These are phyloP conservation scores for Megaleporinus macrocephalus DNA, from an alignment of 2,113 vertebrate genomes.

Conservation along the genomic window DNA sequence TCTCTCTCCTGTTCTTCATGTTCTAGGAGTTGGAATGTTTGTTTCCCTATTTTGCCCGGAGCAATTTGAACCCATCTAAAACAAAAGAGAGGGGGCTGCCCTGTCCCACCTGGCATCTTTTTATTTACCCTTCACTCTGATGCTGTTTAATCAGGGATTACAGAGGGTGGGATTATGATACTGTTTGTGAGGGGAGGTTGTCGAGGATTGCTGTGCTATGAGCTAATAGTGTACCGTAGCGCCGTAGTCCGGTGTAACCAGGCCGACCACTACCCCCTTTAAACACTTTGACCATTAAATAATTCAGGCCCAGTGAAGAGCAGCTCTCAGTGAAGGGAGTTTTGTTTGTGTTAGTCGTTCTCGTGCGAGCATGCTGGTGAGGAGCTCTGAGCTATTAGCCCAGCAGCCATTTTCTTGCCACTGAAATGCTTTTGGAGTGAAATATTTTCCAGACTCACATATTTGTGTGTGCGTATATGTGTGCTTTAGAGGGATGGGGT, in stretches of 20 bases:
- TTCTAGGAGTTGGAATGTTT: background rate
- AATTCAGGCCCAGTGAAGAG: background rate
- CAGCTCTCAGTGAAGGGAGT: background rate
- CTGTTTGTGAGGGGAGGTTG: background rate
- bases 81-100: background rate
- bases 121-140: background rate
- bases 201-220: background rate
- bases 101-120: background rate
- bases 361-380: background rate
- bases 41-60: background rate
- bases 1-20: background rate
- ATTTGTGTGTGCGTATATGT: background rate
- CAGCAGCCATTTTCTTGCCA: background rate
- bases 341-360: background rate
- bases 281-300: background rate
- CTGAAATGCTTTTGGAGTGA: background rate
- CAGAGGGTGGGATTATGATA: background rate
- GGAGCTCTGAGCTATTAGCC: background rate
- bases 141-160: conserved; percentile 43
- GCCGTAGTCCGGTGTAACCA: background rate
- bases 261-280: background rate
- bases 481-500: background rate
- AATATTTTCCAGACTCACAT: background rate
- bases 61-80: background rate
- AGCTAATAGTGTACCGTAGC: background rate